Base-by-base conservation (phyloP, 2,888 invertebrate genomes). In the Protonemura montana region DNA sequence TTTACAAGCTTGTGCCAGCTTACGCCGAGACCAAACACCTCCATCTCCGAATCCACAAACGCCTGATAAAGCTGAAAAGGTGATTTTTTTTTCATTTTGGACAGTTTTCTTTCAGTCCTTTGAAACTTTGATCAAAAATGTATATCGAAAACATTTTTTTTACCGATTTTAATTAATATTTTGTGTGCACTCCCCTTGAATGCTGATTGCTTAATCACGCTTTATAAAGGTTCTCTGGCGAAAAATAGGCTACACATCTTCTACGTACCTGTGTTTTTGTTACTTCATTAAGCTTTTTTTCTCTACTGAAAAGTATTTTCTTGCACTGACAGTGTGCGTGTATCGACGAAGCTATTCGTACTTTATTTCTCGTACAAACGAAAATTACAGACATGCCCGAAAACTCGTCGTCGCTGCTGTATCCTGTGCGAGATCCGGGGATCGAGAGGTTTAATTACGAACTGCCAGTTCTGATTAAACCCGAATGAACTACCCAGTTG, bases 401-500 rank as follows among this genome's bases (percentile, higher is more conserved):
- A 59, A 59, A 35, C 35, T 35, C 35, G 16, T 59, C 59, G 59
- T 80, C 81, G 30, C 30, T 80, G 81, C 30, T 30, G 25, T 27
- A 29, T 21, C 28, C 21, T 5, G 28, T 16, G 81, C n/a, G 78
- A 10, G 81, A 29, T 13, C 27, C 81, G 7, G 5, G n/a, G 81
- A n/a, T 28, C n/a, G 81, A 59, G 81, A 21, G 81, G 82, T 26
- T 83, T 83, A 83, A 83, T 83, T 83, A 83, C 30, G 35, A 41
- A 26, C 30, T 83, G 82, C 82, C 82, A 83, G 82, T 30, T 83
- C 82, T 83, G 82, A 83, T 83, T 83, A 83, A 41, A 41, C 26
- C 26, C 82, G 82, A 27, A 26, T 30, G 41, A 41, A 41, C 82
- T 41, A 29, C 81, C 28, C 59, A 59, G 82, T 83, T 83, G 82